phyloP scores from a whole-genome alignment of 2,113 vertebrate species.

The Myocastor coypus region DNA sequence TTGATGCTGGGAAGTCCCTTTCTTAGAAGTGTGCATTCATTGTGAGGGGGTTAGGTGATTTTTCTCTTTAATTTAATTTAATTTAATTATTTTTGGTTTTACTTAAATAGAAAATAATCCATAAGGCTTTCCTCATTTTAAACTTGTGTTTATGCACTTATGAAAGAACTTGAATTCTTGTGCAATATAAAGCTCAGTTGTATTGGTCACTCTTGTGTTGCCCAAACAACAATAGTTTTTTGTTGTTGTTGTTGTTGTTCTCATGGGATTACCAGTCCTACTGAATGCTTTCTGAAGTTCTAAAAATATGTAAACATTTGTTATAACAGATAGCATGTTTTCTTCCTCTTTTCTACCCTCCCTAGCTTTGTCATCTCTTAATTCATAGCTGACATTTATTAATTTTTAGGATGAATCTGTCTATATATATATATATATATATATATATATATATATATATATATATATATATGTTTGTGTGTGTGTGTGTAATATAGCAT shows the following conservation, averaged over 20 bases:
- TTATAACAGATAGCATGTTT: neutral
- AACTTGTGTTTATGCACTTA: neutral
- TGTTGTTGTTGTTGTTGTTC: neutral
- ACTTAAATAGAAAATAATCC: slow-evolving; percentile 61
- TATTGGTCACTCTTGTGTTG: neutral
- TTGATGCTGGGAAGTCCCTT: slow-evolving; percentile 84
- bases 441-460: too few species aligned
- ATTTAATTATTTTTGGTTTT: slow-evolving; percentile 63
- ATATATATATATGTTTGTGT: too few species aligned
- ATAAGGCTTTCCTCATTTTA: neutral
- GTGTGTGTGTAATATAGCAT: too few species aligned
- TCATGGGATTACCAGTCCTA: neutral
- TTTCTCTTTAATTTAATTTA: neutral
- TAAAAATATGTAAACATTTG: neutral
- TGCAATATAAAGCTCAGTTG: neutral
- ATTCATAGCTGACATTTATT: neutral
- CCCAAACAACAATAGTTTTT: too few species aligned
- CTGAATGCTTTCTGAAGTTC: neutral
- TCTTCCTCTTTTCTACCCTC: too few species aligned
- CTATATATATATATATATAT: neutral
- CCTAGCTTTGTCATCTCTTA: neutral
- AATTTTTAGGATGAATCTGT: slow-evolving; percentile 24
- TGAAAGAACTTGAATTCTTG: slow-evolving; percentile 30
- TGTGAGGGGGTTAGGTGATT: slow-evolving; percentile 71
- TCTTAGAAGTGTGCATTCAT: slow-evolving; percentile 83